Evolutionary conservation across 2,797 vertebrate genomes (phyloP).

Genomic region (Syndactyla subalaris): DNA sequence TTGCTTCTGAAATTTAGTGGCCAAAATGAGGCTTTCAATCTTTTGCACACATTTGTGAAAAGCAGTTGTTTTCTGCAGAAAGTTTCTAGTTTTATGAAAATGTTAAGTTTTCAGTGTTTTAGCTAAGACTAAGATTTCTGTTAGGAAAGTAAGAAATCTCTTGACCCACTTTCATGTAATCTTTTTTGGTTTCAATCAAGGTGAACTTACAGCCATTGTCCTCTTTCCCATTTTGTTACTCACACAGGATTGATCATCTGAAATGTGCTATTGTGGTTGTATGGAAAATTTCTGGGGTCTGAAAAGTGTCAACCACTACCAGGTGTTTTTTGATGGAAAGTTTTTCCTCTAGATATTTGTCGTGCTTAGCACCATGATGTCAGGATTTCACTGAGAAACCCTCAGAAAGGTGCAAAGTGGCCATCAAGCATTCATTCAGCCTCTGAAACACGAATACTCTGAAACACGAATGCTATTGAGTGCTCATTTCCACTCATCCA

Average conservation of each 20-base stretch:
- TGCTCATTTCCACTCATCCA: background rate
- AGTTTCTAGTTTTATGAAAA: background rate
- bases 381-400: background rate
- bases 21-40: background rate
- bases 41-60: background rate
- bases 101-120: background rate
- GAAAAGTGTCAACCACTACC: background rate
- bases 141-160: background rate
- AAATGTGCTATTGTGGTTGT: background rate
- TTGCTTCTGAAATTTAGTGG: background rate
- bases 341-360: background rate
- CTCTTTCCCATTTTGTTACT: background rate
- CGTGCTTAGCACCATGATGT: rapidly evolving
- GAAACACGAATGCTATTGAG: background rate
- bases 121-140: background rate
- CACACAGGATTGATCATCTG: background rate
- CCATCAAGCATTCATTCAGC: background rate
- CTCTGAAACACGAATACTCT: background rate
- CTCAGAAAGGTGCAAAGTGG: background rate
- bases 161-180: background rate
- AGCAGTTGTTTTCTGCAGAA: background rate
- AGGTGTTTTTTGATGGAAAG: background rate
- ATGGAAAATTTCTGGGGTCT: background rate
- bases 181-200: background rate
- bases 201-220: background rate